These are phyloP conservation scores for Chromis chromis DNA, from an alignment of 2,797 vertebrate species.

Conservation along the genomic window DNA sequence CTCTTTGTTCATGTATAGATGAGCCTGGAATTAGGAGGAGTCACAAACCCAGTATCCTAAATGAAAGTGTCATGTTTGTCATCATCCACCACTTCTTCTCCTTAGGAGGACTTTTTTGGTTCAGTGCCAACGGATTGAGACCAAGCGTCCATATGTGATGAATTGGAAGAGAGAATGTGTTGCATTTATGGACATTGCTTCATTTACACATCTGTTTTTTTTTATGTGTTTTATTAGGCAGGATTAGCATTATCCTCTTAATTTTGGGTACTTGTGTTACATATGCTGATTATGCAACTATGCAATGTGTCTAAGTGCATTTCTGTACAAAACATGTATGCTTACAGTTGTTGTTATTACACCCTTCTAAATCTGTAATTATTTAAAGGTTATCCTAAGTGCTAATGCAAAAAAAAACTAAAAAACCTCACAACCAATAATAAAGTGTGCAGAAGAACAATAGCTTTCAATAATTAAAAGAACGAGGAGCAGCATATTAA, in stretches of 20 bases:
- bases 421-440: not conserved
- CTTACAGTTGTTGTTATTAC: not conserved
- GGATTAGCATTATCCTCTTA: not conserved
- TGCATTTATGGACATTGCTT: too few relatives aligned
- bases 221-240: too few relatives aligned
- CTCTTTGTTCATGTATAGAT: too few relatives aligned
- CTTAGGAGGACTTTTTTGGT: too few relatives aligned
- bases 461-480: conserved; percentile 4
- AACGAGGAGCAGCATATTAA: conserved; percentile 15
- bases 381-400: not conserved
- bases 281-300: not conserved
- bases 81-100: too few relatives aligned
- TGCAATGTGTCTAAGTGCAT: not conserved
- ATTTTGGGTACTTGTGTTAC: not conserved
- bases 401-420: not conserved
- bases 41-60: too few relatives aligned
- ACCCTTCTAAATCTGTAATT: not conserved
- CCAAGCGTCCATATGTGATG: too few relatives aligned
- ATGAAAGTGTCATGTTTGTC: too few relatives aligned
- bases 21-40: too few relatives aligned
- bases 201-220: not conserved
- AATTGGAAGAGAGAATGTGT: too few relatives aligned
- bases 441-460: conserved; percentile 12
- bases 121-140: too few relatives aligned
- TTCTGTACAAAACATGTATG: not conserved